Percentiles rank a stretch among this genome's conserved stretches.
Conservation (phyloP, 2,797 vertebrate species). For the Gymnocypris eckloni region DNA sequence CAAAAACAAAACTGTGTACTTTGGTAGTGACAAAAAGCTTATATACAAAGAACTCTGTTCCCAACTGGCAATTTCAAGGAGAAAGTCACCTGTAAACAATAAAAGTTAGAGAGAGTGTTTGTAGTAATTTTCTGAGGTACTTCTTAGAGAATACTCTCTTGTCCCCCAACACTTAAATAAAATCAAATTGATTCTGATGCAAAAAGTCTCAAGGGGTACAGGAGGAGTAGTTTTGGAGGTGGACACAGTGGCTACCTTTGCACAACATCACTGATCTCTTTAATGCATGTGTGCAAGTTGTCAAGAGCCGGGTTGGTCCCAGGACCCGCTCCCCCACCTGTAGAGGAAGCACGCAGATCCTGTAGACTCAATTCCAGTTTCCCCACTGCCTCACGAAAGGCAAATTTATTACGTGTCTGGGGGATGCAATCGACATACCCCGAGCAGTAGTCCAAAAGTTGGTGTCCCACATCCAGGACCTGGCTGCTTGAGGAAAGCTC, state of each 20-base stretch:
- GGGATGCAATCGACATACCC: conserved; percentile 98
- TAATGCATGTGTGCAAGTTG: conserved; percentile 95
- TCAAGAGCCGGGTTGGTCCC: conserved; percentile 86
- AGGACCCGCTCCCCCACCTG: conserved; percentile 72
- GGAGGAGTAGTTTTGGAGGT: conserved; percentile 20
- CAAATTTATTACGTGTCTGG: conserved; percentile 98
- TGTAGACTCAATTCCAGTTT: conserved; percentile 97
- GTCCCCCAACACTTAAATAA: conserved; percentile 67
- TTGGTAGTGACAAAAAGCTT: conserved; percentile 69
- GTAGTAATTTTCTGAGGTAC: conserved; percentile 92
- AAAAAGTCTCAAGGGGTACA: conserved; percentile 43
- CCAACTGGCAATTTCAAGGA: conserved; percentile 73
- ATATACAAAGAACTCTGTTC: conserved; percentile 78
- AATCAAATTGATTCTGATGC: conserved; percentile 59
- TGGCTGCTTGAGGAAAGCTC: conserved; percentile 90
- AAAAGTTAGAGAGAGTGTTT: conserved; percentile 64
- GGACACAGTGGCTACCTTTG: conserved; percentile 93
- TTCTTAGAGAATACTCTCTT: conserved; percentile 73
- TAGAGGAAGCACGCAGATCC: conserved; percentile 94
- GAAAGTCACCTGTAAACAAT: conserved; percentile 94
- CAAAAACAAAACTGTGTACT: conserved; percentile 67
- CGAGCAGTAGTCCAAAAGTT: conserved; percentile 97
- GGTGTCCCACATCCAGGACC: conserved; percentile 95
- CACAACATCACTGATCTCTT: conserved; percentile 98
- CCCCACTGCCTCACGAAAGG: conserved; percentile 96